These are phyloP conservation scores for Anomalospiza imberbis DNA, from an alignment of 2,797 vertebrate species.

Conservation along the genomic window DNA sequence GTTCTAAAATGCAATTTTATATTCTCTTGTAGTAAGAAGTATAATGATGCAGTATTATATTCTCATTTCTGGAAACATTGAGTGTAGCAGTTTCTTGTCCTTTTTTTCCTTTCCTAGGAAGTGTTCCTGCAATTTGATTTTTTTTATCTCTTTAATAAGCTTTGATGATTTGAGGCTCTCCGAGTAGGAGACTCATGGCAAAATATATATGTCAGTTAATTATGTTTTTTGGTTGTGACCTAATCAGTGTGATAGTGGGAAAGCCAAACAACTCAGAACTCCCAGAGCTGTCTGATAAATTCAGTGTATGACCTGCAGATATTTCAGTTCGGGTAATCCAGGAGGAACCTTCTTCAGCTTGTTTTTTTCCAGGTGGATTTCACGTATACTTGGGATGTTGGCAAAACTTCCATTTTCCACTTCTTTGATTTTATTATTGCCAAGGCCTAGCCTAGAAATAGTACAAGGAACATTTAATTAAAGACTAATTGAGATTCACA, in stretches of 20 bases:
- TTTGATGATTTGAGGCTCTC: not conserved
- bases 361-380: constrained; percentile 93
- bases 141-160: not conserved
- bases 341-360: constrained; percentile 90
- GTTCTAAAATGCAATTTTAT: not conserved
- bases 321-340: constrained; percentile 85
- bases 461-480: constrained; percentile 17
- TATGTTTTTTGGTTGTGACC: not conserved
- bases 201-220: not conserved
- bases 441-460: constrained; percentile 85
- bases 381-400: constrained; percentile 83
- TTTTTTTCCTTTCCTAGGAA: not conserved
- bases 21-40: not conserved
- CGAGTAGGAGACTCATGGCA: not conserved
- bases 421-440: constrained; percentile 91
- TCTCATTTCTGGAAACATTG: not conserved
- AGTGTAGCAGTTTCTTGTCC: not conserved
- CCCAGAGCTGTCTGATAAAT: not conserved
- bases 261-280: not conserved
- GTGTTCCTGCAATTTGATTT: not conserved
- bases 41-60: not conserved
- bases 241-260: not conserved
- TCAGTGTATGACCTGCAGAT: constrained; percentile 84
- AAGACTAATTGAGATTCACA: not conserved
- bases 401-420: constrained; percentile 93